Conservation (phyloP, 1,140 invertebrate species). For the Trissolcus basalis region DNA sequence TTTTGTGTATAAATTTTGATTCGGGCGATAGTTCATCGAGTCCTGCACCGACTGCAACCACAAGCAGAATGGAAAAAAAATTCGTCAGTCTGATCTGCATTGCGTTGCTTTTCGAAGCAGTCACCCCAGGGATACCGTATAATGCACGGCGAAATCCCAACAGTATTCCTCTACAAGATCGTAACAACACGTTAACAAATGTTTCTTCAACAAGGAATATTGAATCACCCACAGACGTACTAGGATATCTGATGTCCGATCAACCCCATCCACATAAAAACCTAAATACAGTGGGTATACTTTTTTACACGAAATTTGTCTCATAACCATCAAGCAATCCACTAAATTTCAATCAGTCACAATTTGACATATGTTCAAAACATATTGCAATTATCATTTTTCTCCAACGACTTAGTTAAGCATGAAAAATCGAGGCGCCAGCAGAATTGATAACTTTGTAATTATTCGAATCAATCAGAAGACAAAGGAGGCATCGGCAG, state of each 20-base stretch:
- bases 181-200: no score
- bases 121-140: slow-evolving; percentile 17
- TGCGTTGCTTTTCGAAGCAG: slow-evolving; percentile 9
- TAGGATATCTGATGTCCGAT: neutral
- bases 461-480: no score
- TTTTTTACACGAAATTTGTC: neutral
- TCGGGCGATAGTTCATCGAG: slow-evolving; percentile 24
- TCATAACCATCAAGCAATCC: no score
- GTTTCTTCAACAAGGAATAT: no score
- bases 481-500: no score
- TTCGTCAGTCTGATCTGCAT: slow-evolving; percentile 18
- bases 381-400: no score
- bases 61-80: slow-evolving; percentile 36
- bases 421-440: no score
- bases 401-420: no score
- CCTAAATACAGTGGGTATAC: slow-evolving; percentile 21
- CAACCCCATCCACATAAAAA: slow-evolving; percentile 17
- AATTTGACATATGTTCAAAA: no score
- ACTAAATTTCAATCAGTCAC: no score
- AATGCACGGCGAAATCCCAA: slow-evolving; percentile 1
- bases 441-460: no score
- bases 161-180: neutral
- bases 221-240: neutral
- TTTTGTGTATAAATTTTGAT: slow-evolving; percentile 54
- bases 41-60: slow-evolving; percentile 40